Evolutionary conservation across 2,888 invertebrate species (phyloP).

Genomic region (Iselma pallidipennis): DNA sequence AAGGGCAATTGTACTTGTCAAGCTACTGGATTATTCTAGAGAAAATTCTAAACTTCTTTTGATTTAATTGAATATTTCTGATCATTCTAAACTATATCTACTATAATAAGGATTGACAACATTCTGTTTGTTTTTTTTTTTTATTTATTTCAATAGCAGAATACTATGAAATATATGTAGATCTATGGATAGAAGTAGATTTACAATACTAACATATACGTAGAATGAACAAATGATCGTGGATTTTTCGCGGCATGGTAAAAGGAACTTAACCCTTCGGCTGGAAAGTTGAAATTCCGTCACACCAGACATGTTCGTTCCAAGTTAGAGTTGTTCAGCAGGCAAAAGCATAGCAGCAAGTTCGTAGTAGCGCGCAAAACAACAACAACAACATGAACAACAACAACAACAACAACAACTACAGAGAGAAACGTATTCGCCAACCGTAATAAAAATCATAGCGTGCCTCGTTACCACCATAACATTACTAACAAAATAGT

Average conservation of each 20-base stretch:
- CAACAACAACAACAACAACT: neutral
- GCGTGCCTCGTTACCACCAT: slow-evolving; percentile 25
- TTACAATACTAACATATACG: neutral
- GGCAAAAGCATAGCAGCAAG: neutral
- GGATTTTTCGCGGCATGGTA: slow-evolving; percentile 26
- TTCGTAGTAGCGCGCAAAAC: neutral
- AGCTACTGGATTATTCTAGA: too few species aligned
- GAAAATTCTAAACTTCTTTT: too few species aligned
- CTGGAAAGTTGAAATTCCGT: slow-evolving; percentile 32
- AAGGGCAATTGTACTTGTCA: too few species aligned
- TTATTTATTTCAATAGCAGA: too few species aligned
- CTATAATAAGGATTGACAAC: too few species aligned
- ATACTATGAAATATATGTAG: too few species aligned
- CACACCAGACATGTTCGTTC: slow-evolving; percentile 14
- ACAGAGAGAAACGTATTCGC: slow-evolving; percentile 18
- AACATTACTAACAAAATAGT: slow-evolving; percentile 23
- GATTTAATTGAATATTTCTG: too few species aligned
- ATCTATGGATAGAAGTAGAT: too few species aligned
- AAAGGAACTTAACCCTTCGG: slow-evolving; percentile 24
- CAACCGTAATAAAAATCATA: slow-evolving; percentile 24
- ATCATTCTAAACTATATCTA: too few species aligned
- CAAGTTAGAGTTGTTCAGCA: neutral
- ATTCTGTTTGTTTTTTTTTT: too few species aligned
- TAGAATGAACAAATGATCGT: slow-evolving; percentile 23
- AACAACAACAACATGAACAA: neutral